These are phyloP conservation scores for Apostichopus parvimensis DNA, from an alignment of 35 echinoderm and acorn worm genomes.

Conservation along the genomic window DNA sequence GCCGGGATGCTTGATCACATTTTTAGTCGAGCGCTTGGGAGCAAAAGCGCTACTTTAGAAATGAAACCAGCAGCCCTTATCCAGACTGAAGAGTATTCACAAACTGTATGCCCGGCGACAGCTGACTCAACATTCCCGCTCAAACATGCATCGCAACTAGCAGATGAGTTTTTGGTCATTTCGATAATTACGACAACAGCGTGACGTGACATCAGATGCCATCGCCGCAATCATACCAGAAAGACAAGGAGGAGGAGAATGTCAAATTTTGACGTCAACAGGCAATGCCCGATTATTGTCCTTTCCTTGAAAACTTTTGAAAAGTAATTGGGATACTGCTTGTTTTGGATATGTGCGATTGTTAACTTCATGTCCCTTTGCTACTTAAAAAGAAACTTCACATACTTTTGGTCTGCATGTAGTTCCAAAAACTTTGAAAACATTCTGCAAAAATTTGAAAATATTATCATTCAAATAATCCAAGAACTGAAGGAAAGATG, in stretches of 20 bases:
- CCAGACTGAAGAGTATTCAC: not conserved
- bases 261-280: not conserved
- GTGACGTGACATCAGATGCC: not conserved
- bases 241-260: not conserved
- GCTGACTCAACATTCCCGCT: not conserved
- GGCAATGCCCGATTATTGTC: not conserved
- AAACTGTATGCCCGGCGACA: not conserved
- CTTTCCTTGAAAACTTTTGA: no score
- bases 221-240: not conserved
- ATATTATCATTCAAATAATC: no score
- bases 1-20: not conserved
- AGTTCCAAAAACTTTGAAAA: no score
- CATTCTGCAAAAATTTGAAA: no score
- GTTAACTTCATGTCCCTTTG: no score
- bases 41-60: not conserved
- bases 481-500: no score
- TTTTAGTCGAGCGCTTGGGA: not conserved
- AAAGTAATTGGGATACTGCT: no score
- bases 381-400: no score
- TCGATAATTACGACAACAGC: not conserved
- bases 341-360: no score
- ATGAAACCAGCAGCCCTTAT: constrained; percentile 3
- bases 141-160: not conserved
- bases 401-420: no score
- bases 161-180: constrained; percentile 4